Percentiles rank a stretch among this genome's conserved stretches.
Evolutionary conservation across 2,888 invertebrate genomes (phyloP).

Genomic region (Tanytarsus gracilentus): DNA sequence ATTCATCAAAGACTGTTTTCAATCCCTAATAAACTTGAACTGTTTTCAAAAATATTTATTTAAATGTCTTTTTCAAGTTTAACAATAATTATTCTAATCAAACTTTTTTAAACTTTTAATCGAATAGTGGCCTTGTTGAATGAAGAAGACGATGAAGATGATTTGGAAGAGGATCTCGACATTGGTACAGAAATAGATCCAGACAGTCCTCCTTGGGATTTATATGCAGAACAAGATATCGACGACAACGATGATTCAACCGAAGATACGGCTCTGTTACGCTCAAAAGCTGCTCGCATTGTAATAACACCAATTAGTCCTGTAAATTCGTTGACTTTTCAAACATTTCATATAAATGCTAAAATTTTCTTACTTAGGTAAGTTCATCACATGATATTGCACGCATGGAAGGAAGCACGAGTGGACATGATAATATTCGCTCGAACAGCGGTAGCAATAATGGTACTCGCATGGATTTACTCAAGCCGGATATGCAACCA

Average conservation of each 20-base stretch:
- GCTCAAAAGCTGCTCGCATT: slow-evolving; percentile 45
- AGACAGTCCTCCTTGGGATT: slow-evolving; percentile 44
- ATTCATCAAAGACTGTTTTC: too few relatives aligned
- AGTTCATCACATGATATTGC: slow-evolving; percentile 36
- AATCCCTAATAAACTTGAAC: too few relatives aligned
- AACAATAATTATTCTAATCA: too few relatives aligned
- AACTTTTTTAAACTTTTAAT: background rate
- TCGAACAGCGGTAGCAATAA: slow-evolving; percentile 30
- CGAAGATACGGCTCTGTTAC: slow-evolving; percentile 49
- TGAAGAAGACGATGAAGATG: slow-evolving; percentile 43
- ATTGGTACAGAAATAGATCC: slow-evolving; percentile 43
- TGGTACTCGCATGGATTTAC: slow-evolving; percentile 34
- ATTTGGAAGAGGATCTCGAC: slow-evolving; percentile 44
- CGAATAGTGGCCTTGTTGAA: slow-evolving; percentile 42
- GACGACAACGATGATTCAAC: slow-evolving; percentile 46
- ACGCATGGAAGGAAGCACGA: slow-evolving; percentile 33
- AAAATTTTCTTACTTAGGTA: slow-evolving; percentile 30
- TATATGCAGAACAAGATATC: slow-evolving; percentile 42
- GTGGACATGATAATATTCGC: too few relatives aligned
- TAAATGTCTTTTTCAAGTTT: too few relatives aligned
- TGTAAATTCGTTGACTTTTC: slow-evolving; percentile 34
- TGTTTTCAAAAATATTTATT: too few relatives aligned
- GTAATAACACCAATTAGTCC: slow-evolving; percentile 45
- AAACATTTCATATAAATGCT: background rate
- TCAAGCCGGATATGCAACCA: slow-evolving; percentile 34